Base-by-base conservation (phyloP, 1,140 invertebrate genomes). In the Arctopsyche grandis region DNA sequence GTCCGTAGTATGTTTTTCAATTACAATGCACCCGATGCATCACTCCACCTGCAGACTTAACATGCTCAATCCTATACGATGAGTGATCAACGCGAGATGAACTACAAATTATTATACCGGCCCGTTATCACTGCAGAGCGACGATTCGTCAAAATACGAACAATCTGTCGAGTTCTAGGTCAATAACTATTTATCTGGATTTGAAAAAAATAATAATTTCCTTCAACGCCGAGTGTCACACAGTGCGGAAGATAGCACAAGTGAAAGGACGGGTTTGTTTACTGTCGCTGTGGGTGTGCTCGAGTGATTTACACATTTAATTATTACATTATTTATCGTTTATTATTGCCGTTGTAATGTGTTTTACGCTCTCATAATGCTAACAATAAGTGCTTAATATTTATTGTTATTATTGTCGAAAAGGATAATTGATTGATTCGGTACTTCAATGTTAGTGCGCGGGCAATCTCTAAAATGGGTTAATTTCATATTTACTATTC, bases 311-410 rank as follows among this genome's bases (percentile, higher is more conserved):
- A 66, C 19, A 21, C 60, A 21, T 26, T 22, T 22, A 21, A 16
- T 66, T 26, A 66, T 66, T 66, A 22, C 60, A 66, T 38, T 38
- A 38, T 52, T 52, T 52, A 52, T 52, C 16, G 48, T 16, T 1
- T 52, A 52, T 52, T 52, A 52, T 52, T 52, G 48, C 48, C 48
- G 10, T 5, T 26, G 24, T 66, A 26, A 66, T 66, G 14, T 66
- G 10, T 66, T 66, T 66, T 66, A 12, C 21, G 60, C 10, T 21
- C 4, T 21, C 1, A 66, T 66, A 66, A 66, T 66, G 21, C 21
- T 66, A 7, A 56, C 52, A n/a, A 16, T 56, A 21, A 16, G 10
- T 56, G 10, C 19, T 56, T 56, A 56, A 56, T 56, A 56, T 4
- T n/a, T 3, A 56, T 56, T 56, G 14, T 56, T 56, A 56, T 16